Conservation (phyloP, 2,113 vertebrate species). For the Daphoenositta chrysoptera region DNA sequence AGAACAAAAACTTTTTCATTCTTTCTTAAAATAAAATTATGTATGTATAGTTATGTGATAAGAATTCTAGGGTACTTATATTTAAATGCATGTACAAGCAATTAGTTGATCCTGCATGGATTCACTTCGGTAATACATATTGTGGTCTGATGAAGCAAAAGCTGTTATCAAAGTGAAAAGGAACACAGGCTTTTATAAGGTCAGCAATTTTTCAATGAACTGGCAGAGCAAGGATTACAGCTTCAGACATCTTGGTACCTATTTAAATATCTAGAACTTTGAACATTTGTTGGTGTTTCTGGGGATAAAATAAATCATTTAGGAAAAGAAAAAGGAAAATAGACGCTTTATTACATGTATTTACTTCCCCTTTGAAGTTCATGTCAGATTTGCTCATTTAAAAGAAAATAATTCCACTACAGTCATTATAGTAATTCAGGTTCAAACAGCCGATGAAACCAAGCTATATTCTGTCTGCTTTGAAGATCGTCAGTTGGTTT, state of each 20-base stretch:
- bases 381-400: constrained; percentile 54
- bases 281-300: constrained; percentile 55
- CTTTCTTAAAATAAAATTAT: constrained; percentile 16
- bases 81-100: constrained; percentile 16
- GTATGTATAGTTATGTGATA: not conserved
- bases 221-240: constrained; percentile 42
- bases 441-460: constrained; percentile 59
- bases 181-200: constrained; percentile 30
- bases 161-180: constrained; percentile 40
- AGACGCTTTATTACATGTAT: constrained; percentile 53
- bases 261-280: constrained; percentile 52
- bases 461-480: constrained; percentile 49
- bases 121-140: not conserved
- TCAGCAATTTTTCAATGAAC: constrained; percentile 45
- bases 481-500: constrained; percentile 58
- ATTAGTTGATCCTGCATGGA: constrained; percentile 42
- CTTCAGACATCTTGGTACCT: constrained; percentile 43
- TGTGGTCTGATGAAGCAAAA: constrained; percentile 38
- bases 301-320: constrained; percentile 63
- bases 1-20: constrained; percentile 12
- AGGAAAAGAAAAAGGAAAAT: constrained; percentile 12
- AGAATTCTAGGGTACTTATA: not conserved
- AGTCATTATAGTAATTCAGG: constrained; percentile 65
- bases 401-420: constrained; percentile 67
- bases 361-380: constrained; percentile 62